Evolutionary conservation across 2,113 vertebrate genomes (phyloP).

Genomic region (Hepsetus odoe): DNA sequence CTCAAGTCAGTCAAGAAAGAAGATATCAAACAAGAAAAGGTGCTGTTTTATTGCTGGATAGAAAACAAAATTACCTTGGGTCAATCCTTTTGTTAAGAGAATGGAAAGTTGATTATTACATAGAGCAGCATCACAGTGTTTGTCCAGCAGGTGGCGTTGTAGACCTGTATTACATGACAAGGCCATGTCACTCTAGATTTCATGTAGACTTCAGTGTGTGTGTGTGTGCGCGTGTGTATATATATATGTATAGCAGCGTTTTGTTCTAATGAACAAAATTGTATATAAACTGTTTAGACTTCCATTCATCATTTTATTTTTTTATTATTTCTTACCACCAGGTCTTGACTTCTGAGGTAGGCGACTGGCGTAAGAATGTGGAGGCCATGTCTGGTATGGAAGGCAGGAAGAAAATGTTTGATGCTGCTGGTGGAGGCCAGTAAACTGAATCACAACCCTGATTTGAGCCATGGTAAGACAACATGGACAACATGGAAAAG

Average conservation of each 20-base stretch:
- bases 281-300: background rate
- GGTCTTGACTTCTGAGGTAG: constrained; percentile 89
- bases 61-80: background rate
- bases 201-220: no score
- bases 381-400: constrained; percentile 99
- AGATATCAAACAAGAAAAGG: constrained; percentile 83
- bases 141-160: background rate
- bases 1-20: constrained; percentile 91
- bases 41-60: no score
- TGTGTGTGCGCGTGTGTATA: no score
- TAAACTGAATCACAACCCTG: constrained; percentile 47
- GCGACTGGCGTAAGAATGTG: constrained; percentile 98
- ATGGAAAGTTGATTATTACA: background rate
- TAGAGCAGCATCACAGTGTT: background rate
- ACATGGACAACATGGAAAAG: background rate
- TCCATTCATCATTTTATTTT: background rate
- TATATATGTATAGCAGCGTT: no score
- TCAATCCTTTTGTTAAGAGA: rapidly evolving
- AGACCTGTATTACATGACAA: background rate
- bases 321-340: constrained; percentile 53
- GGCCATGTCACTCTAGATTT: no score
- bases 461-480: background rate
- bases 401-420: constrained; percentile 99
- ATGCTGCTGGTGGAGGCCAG: constrained; percentile 80
- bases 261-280: no score